Base-by-base conservation (phyloP, 1,140 invertebrate species). In the Cotesia chilonis region DNA sequence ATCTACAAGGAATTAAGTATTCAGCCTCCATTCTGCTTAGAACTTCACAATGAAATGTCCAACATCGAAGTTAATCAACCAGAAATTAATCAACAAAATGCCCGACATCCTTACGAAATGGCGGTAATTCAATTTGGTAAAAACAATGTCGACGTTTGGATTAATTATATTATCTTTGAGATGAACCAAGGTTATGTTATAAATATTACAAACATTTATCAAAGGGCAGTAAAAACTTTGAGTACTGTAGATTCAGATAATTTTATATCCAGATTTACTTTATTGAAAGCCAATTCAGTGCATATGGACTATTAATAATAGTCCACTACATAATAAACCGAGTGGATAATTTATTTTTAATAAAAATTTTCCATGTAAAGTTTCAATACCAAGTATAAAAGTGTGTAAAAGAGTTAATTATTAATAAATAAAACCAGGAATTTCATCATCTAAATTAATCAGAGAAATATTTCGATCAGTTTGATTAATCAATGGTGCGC, bases 381-480 rank as follows among this genome's bases (percentile, higher is more conserved):
- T 35, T 37, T 65, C 1, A 38, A 37, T 47, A 35, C 17, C 17
- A 1, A 61, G 61, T 41, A 1, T 10, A 63, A 17, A 51, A 55
- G 14, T 14, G 14, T 14, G 14, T 14, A 14, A 14, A 14, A 14
- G 14, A 14, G 57, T 7, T n/a, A 12, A 54, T 54, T 20, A 14
- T 57, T 68, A 70, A 54, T 7, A 47, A 47, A 63, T 68, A 28
- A 36, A 14, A 12, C 78, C 76, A 3, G 89, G 87, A 71, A 90
- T 86, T 80, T 90, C 87, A 55, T 90, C 79, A 68, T 87, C 81
- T 87, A 92, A 89, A 70, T 85, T 88, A n/a, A 90, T 91, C 4
- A 93, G 84, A 14, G 88, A 78, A 41, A 92, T 87, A 78, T 92
- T 92, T 75, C 90, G 88, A 71, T 92, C 89, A 4, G 88, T 90